Conservation (phyloP, 2,888 invertebrate genomes). For the Catonia carolina region DNA sequence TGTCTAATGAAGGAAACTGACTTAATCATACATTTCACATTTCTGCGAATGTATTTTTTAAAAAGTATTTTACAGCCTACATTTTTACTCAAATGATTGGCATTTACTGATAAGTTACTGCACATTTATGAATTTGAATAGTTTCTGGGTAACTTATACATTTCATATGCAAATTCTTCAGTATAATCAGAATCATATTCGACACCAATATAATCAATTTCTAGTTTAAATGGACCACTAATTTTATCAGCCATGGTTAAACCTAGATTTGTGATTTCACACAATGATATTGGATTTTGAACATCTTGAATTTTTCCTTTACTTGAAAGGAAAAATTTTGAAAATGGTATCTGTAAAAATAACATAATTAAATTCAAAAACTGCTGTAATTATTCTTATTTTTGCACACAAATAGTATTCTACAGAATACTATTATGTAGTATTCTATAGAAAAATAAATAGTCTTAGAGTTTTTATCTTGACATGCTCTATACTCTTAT, state of each 20-base stretch:
- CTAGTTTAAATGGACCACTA: slow-evolving; percentile 79
- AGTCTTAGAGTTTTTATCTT: too few relatives aligned
- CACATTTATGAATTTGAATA: slow-evolving; percentile 47
- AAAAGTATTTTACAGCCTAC: too few relatives aligned
- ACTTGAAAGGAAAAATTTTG: slow-evolving; percentile 76
- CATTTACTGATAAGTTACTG: too few relatives aligned
- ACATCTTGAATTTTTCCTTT: slow-evolving; percentile 83
- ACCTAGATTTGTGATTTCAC: slow-evolving; percentile 65
- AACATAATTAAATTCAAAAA: neutral
- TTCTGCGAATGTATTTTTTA: too few relatives aligned
- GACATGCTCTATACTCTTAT: too few relatives aligned
- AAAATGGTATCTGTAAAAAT: slow-evolving; percentile 78
- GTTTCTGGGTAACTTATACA: slow-evolving; percentile 64
- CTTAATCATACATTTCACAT: too few relatives aligned
- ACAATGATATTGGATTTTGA: slow-evolving; percentile 56
- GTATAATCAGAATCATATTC: slow-evolving; percentile 70
- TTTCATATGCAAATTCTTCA: slow-evolving; percentile 91
- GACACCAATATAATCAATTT: slow-evolving; percentile 87
- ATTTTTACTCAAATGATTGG: too few relatives aligned
- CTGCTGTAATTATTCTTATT: neutral
- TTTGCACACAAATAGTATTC: too few relatives aligned
- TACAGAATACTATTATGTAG: too few relatives aligned
- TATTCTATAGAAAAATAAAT: too few relatives aligned
- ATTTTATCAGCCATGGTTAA: slow-evolving; percentile 74
- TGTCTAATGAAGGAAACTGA: too few relatives aligned